A percentile compares a stretch with the other conserved stretches of the same genome.
These are phyloP conservation scores for Pocillopora meandrina DNA, from an alignment of 92 coral and sea anemone genomes.

Conservation along the genomic window DNA sequence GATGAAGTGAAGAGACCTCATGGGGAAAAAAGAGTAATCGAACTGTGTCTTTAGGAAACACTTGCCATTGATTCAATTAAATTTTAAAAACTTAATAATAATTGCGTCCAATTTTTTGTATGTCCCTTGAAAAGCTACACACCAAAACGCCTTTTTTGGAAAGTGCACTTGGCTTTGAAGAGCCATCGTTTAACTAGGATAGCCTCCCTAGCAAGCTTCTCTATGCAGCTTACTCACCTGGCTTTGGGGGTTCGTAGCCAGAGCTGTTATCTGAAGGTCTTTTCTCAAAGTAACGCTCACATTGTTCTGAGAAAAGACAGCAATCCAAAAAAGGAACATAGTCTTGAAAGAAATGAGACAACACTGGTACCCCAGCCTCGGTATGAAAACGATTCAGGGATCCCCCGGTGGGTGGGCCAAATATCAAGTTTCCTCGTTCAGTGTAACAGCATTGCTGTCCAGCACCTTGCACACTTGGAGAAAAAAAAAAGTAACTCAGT, in stretches of 20 bases:
- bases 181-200: no score
- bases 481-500: no score
- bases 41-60: no score
- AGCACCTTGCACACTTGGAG: conserved; percentile 54
- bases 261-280: conserved; percentile 83
- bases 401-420: conserved; percentile 66
- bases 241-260: conserved; percentile 70
- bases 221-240: conserved; percentile 43
- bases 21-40: no score
- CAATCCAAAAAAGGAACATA: conserved; percentile 77
- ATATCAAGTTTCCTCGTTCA: conserved; percentile 65
- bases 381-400: conserved; percentile 70
- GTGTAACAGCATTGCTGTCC: conserved; percentile 85
- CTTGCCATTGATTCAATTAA: no score
- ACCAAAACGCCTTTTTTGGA: no score
- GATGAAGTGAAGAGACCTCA: no score
- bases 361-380: conserved; percentile 61
- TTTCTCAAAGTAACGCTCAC: conserved; percentile 64
- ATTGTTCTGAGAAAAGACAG: conserved; percentile 57
- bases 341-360: conserved; percentile 77
- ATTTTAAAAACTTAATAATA: no score
- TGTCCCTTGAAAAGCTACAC: no score
- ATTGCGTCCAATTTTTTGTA: no score
- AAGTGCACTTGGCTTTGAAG: no score
- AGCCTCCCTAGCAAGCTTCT: no score